phyloP scores from a whole-genome alignment of 2,888 invertebrate species.

The Drosophila mulleri region DNA sequence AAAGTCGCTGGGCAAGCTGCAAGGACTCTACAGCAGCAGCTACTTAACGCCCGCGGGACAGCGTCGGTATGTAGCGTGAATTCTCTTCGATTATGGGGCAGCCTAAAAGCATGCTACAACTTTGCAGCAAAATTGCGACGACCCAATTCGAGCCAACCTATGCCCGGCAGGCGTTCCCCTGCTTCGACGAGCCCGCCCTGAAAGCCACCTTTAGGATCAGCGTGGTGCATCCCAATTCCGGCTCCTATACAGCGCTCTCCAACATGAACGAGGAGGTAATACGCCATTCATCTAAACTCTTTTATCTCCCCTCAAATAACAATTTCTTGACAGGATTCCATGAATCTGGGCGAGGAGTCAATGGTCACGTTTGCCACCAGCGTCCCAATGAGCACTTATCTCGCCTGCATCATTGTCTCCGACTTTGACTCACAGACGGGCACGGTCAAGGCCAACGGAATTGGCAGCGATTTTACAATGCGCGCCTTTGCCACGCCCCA shows the following conservation, averaged over 20 bases:
- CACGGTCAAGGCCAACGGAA: slow-evolving; percentile 86
- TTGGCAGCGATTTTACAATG: slow-evolving; percentile 87
- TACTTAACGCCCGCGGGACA: slow-evolving; percentile 85
- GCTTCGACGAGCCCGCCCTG: slow-evolving; percentile 96
- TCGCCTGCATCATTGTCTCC: slow-evolving; percentile 95
- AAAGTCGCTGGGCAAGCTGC: slow-evolving; percentile 88
- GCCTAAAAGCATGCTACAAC: slow-evolving; percentile 53
- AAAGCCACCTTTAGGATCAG: slow-evolving; percentile 94
- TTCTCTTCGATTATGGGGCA: neutral
- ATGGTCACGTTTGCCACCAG: slow-evolving; percentile 91
- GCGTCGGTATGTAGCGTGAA: slow-evolving; percentile 85
- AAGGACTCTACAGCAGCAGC: slow-evolving; percentile 90
- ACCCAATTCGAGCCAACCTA: slow-evolving; percentile 97
- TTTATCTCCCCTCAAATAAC: fast-evolving
- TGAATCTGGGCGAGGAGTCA: slow-evolving; percentile 85
- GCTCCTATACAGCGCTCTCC: slow-evolving; percentile 90
- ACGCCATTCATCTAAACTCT: neutral
- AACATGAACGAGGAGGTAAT: slow-evolving; percentile 85
- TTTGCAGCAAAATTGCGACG: slow-evolving; percentile 91
- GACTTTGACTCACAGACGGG: slow-evolving; percentile 89
- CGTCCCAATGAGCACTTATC: slow-evolving; percentile 96
- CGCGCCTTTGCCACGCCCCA: slow-evolving; percentile 90
- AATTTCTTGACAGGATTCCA: slow-evolving; percentile 31
- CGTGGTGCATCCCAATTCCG: slow-evolving; percentile 88
- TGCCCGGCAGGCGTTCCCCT: slow-evolving; percentile 97